These are phyloP conservation scores for Catostylus mosaicus DNA, from an alignment of 30 jellyfish, hydroid and myxozoan species.

Conservation along the genomic window DNA sequence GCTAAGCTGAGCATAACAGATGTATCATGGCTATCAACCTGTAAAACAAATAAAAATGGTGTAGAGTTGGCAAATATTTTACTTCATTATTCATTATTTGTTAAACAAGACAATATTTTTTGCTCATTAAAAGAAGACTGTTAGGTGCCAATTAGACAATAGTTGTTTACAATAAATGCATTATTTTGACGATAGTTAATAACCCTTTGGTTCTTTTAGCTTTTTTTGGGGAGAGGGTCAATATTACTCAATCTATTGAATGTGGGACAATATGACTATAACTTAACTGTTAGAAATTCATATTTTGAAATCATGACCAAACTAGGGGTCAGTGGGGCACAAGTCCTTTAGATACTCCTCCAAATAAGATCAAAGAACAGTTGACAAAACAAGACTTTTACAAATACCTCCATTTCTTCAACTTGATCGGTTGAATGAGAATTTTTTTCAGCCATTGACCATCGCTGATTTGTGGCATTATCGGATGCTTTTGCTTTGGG, in stretches of 20 bases:
- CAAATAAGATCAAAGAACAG: background rate
- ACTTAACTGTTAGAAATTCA: background rate
- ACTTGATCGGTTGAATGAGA: conserved; percentile 32
- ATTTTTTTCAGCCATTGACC: background rate
- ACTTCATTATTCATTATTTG: background rate
- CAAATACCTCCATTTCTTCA: conserved; percentile 72
- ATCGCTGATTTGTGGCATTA: conserved; percentile 1
- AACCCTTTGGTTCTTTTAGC: background rate
- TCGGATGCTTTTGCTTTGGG: background rate
- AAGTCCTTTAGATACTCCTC: background rate
- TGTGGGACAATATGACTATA: background rate
- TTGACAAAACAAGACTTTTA: background rate
- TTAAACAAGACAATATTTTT: background rate
- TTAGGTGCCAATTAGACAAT: background rate
- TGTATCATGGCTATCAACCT: conserved; percentile 68
- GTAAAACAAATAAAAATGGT: background rate
- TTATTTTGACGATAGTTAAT: no score
- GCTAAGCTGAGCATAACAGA: conserved; percentile 58
- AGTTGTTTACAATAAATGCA: background rate
- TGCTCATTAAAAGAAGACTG: background rate
- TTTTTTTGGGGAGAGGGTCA: background rate
- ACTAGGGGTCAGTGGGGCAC: background rate
- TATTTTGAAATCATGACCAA: background rate
- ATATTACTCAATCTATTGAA: background rate
- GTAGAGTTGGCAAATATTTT: background rate